Base-by-base conservation (phyloP, 2,888 invertebrate species). In the Chloromyia formosa region DNA sequence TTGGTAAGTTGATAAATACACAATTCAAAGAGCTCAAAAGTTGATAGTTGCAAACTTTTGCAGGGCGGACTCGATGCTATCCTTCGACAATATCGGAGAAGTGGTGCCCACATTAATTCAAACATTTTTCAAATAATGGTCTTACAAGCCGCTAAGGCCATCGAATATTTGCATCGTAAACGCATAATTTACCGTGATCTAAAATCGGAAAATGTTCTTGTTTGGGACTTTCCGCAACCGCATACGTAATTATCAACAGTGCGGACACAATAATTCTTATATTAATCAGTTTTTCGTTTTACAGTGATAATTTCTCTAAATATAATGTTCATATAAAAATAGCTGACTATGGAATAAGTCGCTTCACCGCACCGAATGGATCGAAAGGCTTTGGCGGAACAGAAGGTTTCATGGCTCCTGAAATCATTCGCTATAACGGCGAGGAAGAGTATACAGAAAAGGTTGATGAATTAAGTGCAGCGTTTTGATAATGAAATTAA, bases 381-480 rank as follows among this genome's bases (percentile, higher is more conserved):
- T 94, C 96, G 0, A 97, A 97, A 84, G 98, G 99, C 0, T 98
- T 98, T 86, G 98, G 98, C 0, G 98, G 99, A 1, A 99, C 99
- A 0, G 97, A 97, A 86, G 98, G 98, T 0, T 99, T 98, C 84
- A 99, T 99, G 95, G 99, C 98, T 1, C 99, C 98, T 0, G 98
- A 99, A 88, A 98, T 99, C 78, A 95, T 98, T 88, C 89, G 96
- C 64, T 97, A 96, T 85, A 98, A 98, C 83, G 99, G 99, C 0
- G 98, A 98, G 84, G 97, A 98, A 83, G 97, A 98, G 80, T 99
- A 99, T 80, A 98, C 97, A 0, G 97, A 98, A 82, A 98, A 98
- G 89, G 94, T 93, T 78, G 69, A 74, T 12, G 60, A 23, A 53
- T 7, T 42, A 10, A 61, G 22, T 18, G 3, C 10, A 20, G 56